These are phyloP conservation scores for Todiramphus saurophagus DNA, from an alignment of 2,113 vertebrate genomes.

Conservation along the genomic window DNA sequence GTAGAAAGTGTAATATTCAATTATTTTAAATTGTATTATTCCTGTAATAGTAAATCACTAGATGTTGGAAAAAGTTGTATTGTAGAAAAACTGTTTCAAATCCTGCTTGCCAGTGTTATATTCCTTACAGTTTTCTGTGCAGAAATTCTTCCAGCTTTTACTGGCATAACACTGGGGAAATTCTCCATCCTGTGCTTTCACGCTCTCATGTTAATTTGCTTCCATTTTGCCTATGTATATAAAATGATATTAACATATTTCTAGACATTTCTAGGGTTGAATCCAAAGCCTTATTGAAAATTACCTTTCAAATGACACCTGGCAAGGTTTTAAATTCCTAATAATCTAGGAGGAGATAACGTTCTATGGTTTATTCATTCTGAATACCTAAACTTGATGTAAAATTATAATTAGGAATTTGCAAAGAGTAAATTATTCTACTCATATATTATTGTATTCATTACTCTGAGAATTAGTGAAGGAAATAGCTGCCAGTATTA, in stretches of 20 bases:
- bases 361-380: neutral
- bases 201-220: neutral
- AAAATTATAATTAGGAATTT: conserved; percentile 8
- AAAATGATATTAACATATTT: neutral
- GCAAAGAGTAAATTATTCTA: neutral
- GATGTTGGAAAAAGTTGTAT: neutral
- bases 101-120: neutral
- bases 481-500: neutral
- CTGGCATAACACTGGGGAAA: neutral
- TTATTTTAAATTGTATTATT: neutral
- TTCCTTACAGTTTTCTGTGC: neutral
- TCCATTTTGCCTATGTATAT: neutral
- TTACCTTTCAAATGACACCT: neutral
- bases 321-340: neutral
- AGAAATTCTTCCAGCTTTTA: neutral
- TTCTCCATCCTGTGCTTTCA: neutral
- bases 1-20: neutral
- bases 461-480: neutral
- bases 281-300: neutral
- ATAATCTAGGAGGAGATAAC: neutral
- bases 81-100: neutral
- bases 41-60: neutral
- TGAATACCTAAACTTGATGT: neutral
- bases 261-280: neutral
- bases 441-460: neutral